phyloP scores from a whole-genome alignment of 2,113 vertebrate genomes.

The Phalacrocorax brasilianus region DNA sequence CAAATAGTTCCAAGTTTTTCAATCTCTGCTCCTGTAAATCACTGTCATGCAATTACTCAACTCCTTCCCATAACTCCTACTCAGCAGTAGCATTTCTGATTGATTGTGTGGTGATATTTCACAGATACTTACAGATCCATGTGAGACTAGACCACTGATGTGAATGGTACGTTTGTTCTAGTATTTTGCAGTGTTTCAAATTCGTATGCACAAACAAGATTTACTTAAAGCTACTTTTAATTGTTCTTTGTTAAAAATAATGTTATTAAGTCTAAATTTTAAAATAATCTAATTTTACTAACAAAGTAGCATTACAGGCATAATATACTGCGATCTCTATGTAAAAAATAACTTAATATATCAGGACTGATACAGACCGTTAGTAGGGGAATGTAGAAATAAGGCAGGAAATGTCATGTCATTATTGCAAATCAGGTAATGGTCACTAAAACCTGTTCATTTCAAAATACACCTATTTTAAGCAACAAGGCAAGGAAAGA shows the following conservation, averaged over 20 bases:
- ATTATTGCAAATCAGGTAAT: conserved; percentile 7
- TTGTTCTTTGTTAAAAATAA: neutral
- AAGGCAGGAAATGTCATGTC: neutral
- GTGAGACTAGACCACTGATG: neutral
- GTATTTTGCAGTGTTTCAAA: neutral
- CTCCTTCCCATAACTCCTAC: neutral
- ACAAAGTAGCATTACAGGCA: neutral
- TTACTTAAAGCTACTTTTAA: neutral
- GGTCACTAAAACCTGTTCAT: conserved; percentile 19
- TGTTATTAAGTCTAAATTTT: neutral
- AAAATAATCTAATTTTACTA: neutral
- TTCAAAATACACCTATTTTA: conserved; percentile 20
- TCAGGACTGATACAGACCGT: neutral
- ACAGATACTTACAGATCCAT: neutral
- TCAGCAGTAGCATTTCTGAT: neutral
- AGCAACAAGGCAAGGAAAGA: conserved; percentile 15
- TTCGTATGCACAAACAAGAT: neutral
- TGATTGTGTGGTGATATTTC: neutral
- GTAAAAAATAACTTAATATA: neutral
- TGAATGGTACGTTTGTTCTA: neutral
- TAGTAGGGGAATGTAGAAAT: neutral
- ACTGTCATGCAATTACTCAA: neutral
- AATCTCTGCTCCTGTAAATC: neutral
- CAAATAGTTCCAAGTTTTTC: neutral
- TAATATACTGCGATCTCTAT: neutral